Conservation (phyloP, 2,888 invertebrate species). For the Danaus chrysippus region DNA sequence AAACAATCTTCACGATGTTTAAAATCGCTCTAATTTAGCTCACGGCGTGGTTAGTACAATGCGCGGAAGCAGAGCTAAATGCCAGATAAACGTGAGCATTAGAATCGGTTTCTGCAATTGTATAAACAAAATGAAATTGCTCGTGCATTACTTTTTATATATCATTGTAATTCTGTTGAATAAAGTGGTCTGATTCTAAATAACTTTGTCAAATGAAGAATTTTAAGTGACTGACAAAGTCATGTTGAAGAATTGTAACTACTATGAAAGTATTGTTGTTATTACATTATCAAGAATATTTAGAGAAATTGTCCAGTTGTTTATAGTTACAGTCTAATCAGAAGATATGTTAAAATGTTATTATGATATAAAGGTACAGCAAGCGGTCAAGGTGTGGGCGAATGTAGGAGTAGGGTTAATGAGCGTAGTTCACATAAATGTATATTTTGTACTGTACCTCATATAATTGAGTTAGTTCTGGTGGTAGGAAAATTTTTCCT, state of each 20-base stretch:
- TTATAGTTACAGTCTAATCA: too few relatives aligned
- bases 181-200: too few relatives aligned
- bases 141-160: background rate
- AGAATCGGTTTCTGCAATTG: background rate
- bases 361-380: too few relatives aligned
- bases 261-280: too few relatives aligned
- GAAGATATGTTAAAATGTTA: too few relatives aligned
- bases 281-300: too few relatives aligned
- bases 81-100: conserved; percentile 24
- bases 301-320: too few relatives aligned
- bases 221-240: too few relatives aligned
- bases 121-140: conserved; percentile 1
- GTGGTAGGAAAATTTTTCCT: background rate
- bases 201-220: too few relatives aligned
- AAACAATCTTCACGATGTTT: conserved; percentile 49
- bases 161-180: background rate
- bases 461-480: conserved; percentile 8
- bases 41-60: conserved; percentile 60
- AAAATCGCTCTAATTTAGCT: conserved; percentile 53
- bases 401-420: conserved; percentile 37
- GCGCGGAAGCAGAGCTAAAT: conserved; percentile 53
- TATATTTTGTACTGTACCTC: conserved; percentile 3
- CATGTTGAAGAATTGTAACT: too few relatives aligned
- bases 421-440: conserved; percentile 33
- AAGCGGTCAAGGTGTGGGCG: conserved; percentile 31